phyloP scores from a whole-genome alignment of 2,797 vertebrate genomes.

The Sebastes nivosus region DNA sequence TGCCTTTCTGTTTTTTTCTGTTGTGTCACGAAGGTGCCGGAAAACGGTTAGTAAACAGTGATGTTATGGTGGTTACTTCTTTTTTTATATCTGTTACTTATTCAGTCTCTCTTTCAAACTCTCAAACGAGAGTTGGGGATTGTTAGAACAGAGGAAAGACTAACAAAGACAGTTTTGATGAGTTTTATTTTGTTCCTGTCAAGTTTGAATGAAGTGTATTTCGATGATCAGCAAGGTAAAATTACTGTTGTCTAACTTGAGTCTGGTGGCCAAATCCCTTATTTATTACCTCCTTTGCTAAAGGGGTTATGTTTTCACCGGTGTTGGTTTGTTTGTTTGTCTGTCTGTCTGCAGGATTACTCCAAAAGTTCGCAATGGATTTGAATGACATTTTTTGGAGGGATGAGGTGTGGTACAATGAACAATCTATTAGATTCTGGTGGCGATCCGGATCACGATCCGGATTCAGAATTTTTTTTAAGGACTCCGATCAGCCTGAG shows the following conservation, averaged over 20 bases:
- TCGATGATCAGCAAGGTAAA: neutral
- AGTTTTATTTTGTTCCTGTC: neutral
- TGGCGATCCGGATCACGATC: too few relatives aligned
- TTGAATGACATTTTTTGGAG: too few relatives aligned
- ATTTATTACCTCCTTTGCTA: neutral
- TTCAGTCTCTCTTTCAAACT: too few relatives aligned
- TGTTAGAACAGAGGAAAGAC: neutral
- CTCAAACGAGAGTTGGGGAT: neutral
- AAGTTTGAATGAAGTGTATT: neutral
- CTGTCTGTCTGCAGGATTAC: too few relatives aligned
- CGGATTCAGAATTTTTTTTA: too few relatives aligned
- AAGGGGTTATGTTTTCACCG: too few relatives aligned
- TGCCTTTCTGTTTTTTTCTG: neutral
- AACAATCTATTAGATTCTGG: too few relatives aligned
- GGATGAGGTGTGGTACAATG: too few relatives aligned
- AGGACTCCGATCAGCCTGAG: too few relatives aligned
- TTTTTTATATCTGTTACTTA: too few relatives aligned
- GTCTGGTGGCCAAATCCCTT: neutral
- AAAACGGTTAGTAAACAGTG: neutral
- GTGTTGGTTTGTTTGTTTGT: too few relatives aligned
- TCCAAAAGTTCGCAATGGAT: too few relatives aligned
- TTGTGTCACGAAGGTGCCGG: neutral
- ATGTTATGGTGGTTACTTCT: accelerated
- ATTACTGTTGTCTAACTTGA: neutral
- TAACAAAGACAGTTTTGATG: neutral